A percentile compares a stretch with the other conserved stretches of the same genome.
Evolutionary conservation across 2,797 vertebrate genomes (phyloP).

Genomic region (Percopsis omiscomaycus): DNA sequence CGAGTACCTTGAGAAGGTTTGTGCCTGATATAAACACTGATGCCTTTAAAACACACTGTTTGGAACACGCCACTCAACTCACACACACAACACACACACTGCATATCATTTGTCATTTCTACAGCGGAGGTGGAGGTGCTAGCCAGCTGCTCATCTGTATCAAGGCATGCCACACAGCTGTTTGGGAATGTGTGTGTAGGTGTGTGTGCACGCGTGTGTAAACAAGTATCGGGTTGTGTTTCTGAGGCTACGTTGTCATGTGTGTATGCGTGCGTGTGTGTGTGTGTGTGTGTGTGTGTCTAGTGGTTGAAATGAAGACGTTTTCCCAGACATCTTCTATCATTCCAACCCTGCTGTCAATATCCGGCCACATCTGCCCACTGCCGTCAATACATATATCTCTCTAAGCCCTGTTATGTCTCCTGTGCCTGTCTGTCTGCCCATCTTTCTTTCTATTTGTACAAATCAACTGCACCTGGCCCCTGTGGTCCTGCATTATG

Average conservation of each 20-base stretch:
- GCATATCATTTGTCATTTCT: constrained; percentile 12
- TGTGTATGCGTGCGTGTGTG: constrained; percentile 4
- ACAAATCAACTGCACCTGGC: neutral
- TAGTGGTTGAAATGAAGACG: constrained; percentile 50
- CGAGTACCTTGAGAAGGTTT: constrained; percentile 47
- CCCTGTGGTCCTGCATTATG: constrained; percentile 4
- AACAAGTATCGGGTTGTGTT: too few species aligned
- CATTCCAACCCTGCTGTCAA: constrained; percentile 46
- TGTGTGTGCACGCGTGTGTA: neutral
- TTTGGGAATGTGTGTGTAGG: neutral
- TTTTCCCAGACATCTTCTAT: constrained; percentile 39
- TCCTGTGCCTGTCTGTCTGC: neutral
- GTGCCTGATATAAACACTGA: constrained; percentile 45
- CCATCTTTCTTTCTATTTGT: constrained; percentile 15
- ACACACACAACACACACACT: neutral
- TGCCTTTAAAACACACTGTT: constrained; percentile 22
- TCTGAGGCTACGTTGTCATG: neutral
- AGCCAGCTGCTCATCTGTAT: constrained; percentile 43
- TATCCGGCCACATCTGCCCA: constrained; percentile 55
- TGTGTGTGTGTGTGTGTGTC: constrained; percentile 14
- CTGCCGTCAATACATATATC: constrained; percentile 36
- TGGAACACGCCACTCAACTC: constrained; percentile 12
- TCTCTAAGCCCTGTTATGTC: neutral
- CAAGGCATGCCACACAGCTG: constrained; percentile 34
- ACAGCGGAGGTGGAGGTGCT: neutral